Evolutionary conservation across 2,113 vertebrate genomes (phyloP).

Genomic region (Anseranas semipalmata): DNA sequence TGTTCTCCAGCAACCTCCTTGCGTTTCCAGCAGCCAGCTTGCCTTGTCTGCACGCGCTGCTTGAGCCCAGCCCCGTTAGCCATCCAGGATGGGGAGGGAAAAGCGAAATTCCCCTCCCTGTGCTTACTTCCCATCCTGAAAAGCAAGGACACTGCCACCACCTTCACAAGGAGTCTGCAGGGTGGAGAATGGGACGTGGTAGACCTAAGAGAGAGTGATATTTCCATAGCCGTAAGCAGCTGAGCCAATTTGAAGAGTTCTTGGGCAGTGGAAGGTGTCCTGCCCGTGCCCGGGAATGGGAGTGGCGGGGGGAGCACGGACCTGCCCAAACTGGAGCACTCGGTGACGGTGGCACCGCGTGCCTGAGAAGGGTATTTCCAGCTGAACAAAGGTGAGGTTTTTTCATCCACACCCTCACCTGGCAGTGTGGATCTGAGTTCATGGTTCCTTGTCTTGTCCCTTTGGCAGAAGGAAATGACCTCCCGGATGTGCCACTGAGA

Average conservation of each 20-base stretch:
- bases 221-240: background rate
- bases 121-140: background rate
- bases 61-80: accelerated
- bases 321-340: background rate
- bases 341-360: accelerated
- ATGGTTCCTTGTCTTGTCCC: background rate
- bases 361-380: background rate
- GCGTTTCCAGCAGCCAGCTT: background rate
- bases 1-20: background rate
- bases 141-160: background rate
- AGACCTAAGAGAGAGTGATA: background rate
- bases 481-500: slow-evolving; percentile 93
- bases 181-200: no score
- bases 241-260: background rate
- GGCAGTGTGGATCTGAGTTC: background rate
- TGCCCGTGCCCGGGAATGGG: background rate
- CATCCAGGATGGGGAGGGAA: background rate
- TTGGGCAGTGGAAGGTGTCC: background rate
- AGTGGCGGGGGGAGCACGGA: accelerated
- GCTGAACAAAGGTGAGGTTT: background rate
- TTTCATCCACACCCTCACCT: background rate
- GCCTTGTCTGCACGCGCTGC: accelerated
- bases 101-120: background rate
- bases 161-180: background rate
- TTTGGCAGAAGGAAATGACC: slow-evolving; percentile 95